Conservation (phyloP, 1,140 invertebrate genomes). For the Eupeodes corollae region DNA sequence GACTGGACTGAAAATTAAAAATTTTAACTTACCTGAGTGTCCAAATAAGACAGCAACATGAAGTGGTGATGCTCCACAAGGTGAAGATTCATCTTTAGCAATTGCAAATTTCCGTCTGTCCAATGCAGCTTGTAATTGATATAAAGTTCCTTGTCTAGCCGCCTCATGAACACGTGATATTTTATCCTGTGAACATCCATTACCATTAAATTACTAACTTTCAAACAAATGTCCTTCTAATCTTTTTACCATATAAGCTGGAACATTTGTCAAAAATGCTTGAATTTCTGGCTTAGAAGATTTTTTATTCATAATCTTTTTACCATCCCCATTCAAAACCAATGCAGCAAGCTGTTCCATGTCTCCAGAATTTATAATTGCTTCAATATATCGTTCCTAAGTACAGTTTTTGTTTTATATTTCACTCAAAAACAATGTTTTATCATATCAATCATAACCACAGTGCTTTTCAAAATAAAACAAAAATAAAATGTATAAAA, state of each 20-base stretch:
- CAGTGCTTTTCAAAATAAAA: too few relatives aligned
- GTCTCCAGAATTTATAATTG: slow-evolving; percentile 56
- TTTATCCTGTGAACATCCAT: slow-evolving; percentile 54
- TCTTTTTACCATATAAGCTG: slow-evolving; percentile 69
- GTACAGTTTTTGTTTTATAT: too few relatives aligned
- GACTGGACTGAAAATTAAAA: too few relatives aligned
- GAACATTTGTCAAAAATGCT: slow-evolving; percentile 80
- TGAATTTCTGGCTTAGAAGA: slow-evolving; percentile 73
- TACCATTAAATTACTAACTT: background rate
- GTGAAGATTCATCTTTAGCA: slow-evolving; percentile 64
- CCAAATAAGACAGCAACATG: slow-evolving; percentile 84
- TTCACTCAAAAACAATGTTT: too few relatives aligned
- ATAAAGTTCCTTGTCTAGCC: slow-evolving; percentile 70
- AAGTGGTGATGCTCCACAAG: slow-evolving; percentile 80
- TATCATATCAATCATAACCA: too few relatives aligned
- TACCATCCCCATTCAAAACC: slow-evolving; percentile 76
- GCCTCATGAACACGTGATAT: slow-evolving; percentile 78
- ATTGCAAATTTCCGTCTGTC: slow-evolving; percentile 85
- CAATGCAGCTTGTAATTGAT: slow-evolving; percentile 71
- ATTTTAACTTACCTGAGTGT: slow-evolving; percentile 44
- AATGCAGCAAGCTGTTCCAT: slow-evolving; percentile 81
- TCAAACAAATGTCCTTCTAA: background rate
- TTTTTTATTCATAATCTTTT: slow-evolving; percentile 57
- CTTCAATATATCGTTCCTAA: too few relatives aligned
- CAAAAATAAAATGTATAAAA: too few relatives aligned